phyloP scores from a whole-genome alignment of 2,797 vertebrate genomes.

The Gymnoscopelus microlampas region DNA sequence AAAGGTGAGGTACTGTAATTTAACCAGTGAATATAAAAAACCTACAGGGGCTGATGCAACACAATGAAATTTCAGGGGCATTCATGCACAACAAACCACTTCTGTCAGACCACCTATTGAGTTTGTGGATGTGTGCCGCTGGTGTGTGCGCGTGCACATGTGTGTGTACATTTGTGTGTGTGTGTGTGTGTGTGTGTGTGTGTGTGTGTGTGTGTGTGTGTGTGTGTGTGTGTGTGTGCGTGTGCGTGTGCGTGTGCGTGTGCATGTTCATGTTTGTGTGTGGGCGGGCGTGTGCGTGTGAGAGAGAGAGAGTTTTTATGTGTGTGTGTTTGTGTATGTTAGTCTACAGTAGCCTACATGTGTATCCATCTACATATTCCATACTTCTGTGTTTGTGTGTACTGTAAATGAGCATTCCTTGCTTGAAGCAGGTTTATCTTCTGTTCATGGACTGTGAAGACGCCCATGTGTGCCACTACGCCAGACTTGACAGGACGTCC shows the following conservation, averaged over 20 bases:
- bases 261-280: conserved; percentile 10
- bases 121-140: conserved; percentile 43
- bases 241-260: conserved; percentile 50
- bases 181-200: conserved; percentile 44
- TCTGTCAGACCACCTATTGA: conserved; percentile 75
- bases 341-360: too few relatives aligned
- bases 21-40: conserved; percentile 57
- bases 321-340: neutral
- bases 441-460: too few relatives aligned
- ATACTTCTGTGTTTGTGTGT: too few relatives aligned
- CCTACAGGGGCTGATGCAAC: conserved; percentile 78
- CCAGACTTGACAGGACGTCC: too few relatives aligned
- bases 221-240: conserved; percentile 13
- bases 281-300: conserved; percentile 40
- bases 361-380: too few relatives aligned
- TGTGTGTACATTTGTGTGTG: neutral
- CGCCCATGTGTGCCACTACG: too few relatives aligned
- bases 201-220: conserved; percentile 10
- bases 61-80: conserved; percentile 75
- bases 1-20: conserved; percentile 69
- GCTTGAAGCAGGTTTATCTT: too few relatives aligned
- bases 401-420: too few relatives aligned
- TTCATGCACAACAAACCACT: conserved; percentile 77
- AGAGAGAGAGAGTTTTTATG: conserved; percentile 5
- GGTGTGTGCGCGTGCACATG: conserved; percentile 26